Evolutionary conservation across 2,113 vertebrate species (phyloP).

Genomic region (Larimichthys crocea): DNA sequence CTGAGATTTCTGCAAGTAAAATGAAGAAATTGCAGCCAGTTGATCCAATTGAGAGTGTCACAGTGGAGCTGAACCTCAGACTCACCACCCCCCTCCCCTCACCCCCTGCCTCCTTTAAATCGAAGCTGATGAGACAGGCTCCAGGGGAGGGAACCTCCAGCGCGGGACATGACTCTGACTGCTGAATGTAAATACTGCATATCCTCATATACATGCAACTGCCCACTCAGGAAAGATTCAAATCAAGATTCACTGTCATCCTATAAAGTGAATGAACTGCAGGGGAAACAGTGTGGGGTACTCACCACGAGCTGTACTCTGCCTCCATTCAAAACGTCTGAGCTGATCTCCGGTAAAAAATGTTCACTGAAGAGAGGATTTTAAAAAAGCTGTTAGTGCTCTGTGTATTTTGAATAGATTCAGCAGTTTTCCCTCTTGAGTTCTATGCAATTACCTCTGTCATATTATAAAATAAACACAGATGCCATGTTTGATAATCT

Average conservation of each 20-base stretch:
- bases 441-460: constrained; percentile 2
- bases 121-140: constrained; percentile 53
- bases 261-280: constrained; percentile 4
- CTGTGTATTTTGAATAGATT: background rate
- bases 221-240: constrained; percentile 21
- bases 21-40: constrained; percentile 57
- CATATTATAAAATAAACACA: constrained; percentile 27
- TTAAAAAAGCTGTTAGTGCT: constrained; percentile 18
- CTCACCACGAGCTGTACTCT: constrained; percentile 93
- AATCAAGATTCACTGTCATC: constrained; percentile 30
- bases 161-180: constrained; percentile 29
- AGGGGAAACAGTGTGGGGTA: background rate
- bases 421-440: constrained; percentile 8
- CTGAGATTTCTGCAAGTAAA: constrained; percentile 59
- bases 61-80: constrained; percentile 22
- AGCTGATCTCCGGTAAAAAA: constrained; percentile 91
- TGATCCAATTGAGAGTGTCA: constrained; percentile 65
- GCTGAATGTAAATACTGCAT: constrained; percentile 61
- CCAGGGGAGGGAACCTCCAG: constrained; percentile 43
- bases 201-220: constrained; percentile 22
- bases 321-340: constrained; percentile 84
- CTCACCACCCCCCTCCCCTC: background rate
- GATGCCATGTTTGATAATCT: constrained; percentile 20
- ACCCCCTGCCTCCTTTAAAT: constrained; percentile 26
- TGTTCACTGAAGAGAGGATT: constrained; percentile 75